Percentiles rank a stretch among this genome's conserved stretches.
These are phyloP conservation scores for Strigops habroptila DNA, from an alignment of 2,113 vertebrate genomes.

Conservation along the genomic window DNA sequence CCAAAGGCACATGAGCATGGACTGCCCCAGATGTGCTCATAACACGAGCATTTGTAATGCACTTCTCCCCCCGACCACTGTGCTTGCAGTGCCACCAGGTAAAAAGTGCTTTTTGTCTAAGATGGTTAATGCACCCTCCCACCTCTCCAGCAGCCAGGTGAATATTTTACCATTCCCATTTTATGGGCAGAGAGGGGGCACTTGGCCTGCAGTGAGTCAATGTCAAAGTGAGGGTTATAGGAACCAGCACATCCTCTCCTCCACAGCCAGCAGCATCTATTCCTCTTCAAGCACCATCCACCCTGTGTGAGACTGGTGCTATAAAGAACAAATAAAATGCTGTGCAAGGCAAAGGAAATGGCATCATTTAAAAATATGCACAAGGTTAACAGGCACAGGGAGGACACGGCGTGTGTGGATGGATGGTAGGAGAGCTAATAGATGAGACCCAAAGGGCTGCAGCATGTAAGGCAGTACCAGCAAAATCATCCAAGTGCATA, in stretches of 20 bases:
- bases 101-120: neutral
- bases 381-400: slow-evolving; percentile 25
- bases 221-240: neutral
- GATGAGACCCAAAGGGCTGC: neutral
- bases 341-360: slow-evolving; percentile 26
- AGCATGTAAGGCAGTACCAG: neutral
- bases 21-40: neutral
- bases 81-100: too few species aligned
- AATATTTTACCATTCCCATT: rapidly evolving
- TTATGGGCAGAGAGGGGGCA: neutral
- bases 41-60: neutral
- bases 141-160: neutral
- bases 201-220: neutral
- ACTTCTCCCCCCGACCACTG: rapidly evolving
- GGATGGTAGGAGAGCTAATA: neutral
- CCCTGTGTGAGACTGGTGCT: neutral
- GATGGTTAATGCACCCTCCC: neutral
- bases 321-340: slow-evolving; percentile 42
- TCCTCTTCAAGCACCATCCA: neutral
- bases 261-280: neutral
- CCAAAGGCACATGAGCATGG: neutral
- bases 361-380: neutral
- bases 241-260: neutral
- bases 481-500: neutral
- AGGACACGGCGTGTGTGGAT: neutral